Base-by-base conservation (phyloP, 2,113 vertebrate species). In the Polypterus senegalus region DNA sequence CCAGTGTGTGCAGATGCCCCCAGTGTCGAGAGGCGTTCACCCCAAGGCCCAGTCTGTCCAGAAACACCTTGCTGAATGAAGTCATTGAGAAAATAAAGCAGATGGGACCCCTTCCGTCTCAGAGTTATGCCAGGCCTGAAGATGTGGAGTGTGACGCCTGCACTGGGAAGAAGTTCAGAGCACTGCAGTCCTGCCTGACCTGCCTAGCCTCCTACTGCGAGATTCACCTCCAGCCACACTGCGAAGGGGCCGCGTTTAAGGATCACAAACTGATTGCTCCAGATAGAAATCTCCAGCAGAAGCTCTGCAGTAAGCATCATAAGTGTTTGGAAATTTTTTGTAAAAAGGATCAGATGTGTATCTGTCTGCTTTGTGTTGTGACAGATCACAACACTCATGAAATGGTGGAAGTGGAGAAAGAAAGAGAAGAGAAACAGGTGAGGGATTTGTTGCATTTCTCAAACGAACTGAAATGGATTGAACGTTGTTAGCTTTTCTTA, bases 241-340 rank as follows among this genome's bases (percentile, higher is more conserved):
- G 49, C 3, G 7, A 44, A 3, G 49, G 5, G 46, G 11, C 49
- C 3, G 51, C 58, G 3, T 45, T 65, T 6, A 9, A 46, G 46
- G 48, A 55, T 10, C 64, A 65, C 49, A 55, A 43, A 9, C 51
- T 65, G 59, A 11, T 49, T 6, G 53, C 54, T 44, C 49, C 51
- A 6, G 53, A 54, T 27, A 60, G 46, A 43, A 56, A 4, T 3
- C 7, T 9, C 4, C 47, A 49, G 46, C 52, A 54, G 46, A 5
- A 9, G 9, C 11, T 58, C 58, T 89, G 86, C 52, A 69, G 48
- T 0, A 70, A 48, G 60, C 87, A 88, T 3, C 62, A 73, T 3
- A 62, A 54, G 2, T 71, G 68, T 0, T 69, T 88, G 57, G 80
- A 82, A 59, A 67, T 87, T 1, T 87, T 76, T 75, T 88, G 86